phyloP scores from a whole-genome alignment of 2,113 vertebrate genomes.

The Oncorhynchus nerka region DNA sequence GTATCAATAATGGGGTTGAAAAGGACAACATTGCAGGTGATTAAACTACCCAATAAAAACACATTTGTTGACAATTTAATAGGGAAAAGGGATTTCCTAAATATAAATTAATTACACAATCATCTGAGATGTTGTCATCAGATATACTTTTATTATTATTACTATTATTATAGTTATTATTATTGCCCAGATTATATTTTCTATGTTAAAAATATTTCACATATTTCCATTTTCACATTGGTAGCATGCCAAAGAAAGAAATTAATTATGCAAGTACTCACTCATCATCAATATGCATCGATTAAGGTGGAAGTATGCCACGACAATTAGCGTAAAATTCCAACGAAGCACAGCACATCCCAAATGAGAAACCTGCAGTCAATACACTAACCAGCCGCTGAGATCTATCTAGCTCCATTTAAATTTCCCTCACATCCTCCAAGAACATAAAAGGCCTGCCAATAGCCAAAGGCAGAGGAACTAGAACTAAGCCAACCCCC shows the following conservation, averaged over 20 bases:
- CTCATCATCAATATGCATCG: conserved; percentile 18
- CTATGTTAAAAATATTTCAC: neutral
- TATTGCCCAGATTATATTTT: neutral
- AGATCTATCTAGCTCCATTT: conserved; percentile 35
- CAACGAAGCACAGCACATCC: neutral
- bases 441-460: conserved; percentile 54
- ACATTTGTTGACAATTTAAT: neutral
- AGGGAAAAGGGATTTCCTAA: neutral
- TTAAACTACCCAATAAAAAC: no score
- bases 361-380: conserved; percentile 20
- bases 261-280: conserved; percentile 15
- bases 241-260: neutral
- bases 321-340: neutral
- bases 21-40: neutral
- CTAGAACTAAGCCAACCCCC: conserved; percentile 27
- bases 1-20: neutral
- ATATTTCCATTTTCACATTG: neutral
- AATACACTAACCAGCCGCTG: conserved; percentile 32
- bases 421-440: conserved; percentile 51
- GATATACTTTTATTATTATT: no score
- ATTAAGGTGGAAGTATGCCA: neutral
- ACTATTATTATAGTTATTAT: no score
- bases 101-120: neutral
- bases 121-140: neutral
- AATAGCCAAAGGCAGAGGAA: conserved; percentile 39